These are phyloP conservation scores for Nannobrachium achirus DNA, from an alignment of 2,113 vertebrate genomes.

Conservation along the genomic window DNA sequence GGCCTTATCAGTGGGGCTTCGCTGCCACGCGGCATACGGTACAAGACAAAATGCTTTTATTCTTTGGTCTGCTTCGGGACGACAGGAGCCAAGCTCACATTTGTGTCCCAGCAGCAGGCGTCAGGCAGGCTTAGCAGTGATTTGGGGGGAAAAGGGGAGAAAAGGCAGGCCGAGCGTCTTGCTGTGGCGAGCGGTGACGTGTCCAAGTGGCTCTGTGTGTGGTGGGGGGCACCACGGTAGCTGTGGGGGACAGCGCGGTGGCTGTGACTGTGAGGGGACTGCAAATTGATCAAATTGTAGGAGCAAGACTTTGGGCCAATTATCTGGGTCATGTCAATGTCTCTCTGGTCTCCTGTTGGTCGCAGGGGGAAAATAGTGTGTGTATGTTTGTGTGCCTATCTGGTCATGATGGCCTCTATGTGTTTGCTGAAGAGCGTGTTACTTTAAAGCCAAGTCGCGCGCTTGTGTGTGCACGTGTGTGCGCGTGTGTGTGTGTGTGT, in stretches of 20 bases:
- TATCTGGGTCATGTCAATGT: conserved; percentile 83
- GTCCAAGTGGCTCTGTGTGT: conserved; percentile 53
- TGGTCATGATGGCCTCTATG: neutral
- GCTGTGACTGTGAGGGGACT: conserved; percentile 69
- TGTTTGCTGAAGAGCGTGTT: neutral
- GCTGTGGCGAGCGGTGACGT: conserved; percentile 60
- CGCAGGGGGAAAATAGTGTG: conserved; percentile 51
- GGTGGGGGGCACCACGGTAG: conserved; percentile 46
- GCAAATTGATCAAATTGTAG: conserved; percentile 84
- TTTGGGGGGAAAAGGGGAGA: conserved; percentile 76
- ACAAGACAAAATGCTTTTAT: conserved; percentile 82
- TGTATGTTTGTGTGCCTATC: neutral
- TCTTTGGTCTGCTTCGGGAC: conserved; percentile 63
- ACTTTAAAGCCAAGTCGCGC: neutral
- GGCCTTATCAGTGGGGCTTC: conserved; percentile 78
- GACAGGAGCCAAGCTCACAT: conserved; percentile 73
- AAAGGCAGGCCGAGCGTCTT: conserved; percentile 61
- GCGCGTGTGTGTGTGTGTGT: conserved; percentile 1
- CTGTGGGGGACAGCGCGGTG: conserved; percentile 76
- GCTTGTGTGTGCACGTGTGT: conserved; percentile 6
- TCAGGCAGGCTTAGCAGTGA: conserved; percentile 77
- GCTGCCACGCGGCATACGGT: conserved; percentile 84
- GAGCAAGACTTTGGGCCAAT: conserved; percentile 80
- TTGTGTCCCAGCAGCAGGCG: conserved; percentile 75
- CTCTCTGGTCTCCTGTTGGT: conserved; percentile 77